Conservation (phyloP, 2,888 invertebrate species). For the Cerastis rubricosa region DNA sequence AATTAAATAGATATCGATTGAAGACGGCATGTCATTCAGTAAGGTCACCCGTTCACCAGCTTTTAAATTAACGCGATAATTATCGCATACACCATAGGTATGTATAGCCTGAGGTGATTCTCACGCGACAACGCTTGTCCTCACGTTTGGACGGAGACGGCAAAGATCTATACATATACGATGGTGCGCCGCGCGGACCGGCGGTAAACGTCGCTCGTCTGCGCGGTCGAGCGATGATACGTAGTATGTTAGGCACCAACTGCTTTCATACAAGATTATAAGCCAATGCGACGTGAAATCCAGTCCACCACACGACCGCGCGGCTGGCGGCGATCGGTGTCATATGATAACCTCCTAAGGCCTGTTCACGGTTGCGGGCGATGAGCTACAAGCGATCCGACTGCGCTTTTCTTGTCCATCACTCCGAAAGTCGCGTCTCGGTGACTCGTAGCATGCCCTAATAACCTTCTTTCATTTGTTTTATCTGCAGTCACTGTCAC, state of each 20-base stretch:
- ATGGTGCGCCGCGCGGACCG: neutral
- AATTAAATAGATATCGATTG: neutral
- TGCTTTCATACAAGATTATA: neutral
- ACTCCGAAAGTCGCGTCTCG: neutral
- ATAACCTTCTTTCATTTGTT: neutral
- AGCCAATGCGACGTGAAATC: neutral
- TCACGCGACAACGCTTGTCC: neutral
- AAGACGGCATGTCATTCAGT: neutral
- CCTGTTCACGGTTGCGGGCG: neutral
- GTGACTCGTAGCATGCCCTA: neutral
- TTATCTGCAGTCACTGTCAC: neutral
- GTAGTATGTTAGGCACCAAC: neutral
- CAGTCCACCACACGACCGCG: neutral
- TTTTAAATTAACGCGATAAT: neutral
- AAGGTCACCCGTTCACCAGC: neutral
- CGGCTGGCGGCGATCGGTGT: neutral
- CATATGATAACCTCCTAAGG: neutral
- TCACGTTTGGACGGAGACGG: neutral
- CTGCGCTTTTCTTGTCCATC: neutral
- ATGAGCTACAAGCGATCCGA: too few species aligned
- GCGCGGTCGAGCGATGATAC: neutral
- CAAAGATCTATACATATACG: neutral
- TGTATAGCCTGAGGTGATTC: neutral
- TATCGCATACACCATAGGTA: neutral
- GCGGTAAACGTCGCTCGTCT: neutral